Percentiles rank a stretch among this genome's conserved stretches.
Conservation (phyloP, 2,888 invertebrate genomes). For the Lepidochrysops patricia region DNA sequence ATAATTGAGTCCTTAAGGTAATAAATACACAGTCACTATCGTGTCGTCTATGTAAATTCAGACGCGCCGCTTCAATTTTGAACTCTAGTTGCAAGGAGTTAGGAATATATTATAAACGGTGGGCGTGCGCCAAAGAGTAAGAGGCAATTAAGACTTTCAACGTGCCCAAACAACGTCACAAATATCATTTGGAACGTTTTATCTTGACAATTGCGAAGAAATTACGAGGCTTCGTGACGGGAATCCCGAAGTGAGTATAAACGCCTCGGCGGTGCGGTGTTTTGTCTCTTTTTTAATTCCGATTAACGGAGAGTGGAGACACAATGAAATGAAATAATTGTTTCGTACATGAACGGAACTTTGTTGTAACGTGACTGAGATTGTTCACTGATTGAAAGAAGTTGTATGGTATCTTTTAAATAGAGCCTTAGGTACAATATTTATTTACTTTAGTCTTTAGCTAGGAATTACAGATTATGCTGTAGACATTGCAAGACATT, state of each 20-base stretch:
- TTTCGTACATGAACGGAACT: not conserved
- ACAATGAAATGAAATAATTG: not conserved
- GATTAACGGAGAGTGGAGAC: not conserved
- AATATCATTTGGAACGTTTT: constrained; percentile 16
- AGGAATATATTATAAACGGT: not conserved
- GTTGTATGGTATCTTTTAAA: not conserved
- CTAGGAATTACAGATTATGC: no score
- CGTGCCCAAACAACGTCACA: constrained; percentile 11
- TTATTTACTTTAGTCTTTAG: no score
- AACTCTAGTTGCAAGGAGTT: not conserved
- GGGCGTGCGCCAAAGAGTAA: constrained; percentile 3
- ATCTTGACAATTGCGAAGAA: constrained; percentile 17
- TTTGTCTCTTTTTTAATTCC: constrained; percentile 6
- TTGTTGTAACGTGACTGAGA: not conserved
- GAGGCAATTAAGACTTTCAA: constrained; percentile 14
- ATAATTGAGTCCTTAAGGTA: not conserved
- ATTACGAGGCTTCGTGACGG: constrained; percentile 15
- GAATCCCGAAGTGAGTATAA: constrained; percentile 5
- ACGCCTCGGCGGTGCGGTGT: not conserved
- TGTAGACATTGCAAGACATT: no score
- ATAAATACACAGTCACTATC: not conserved
- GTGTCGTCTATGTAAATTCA: not conserved
- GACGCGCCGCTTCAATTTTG: not conserved
- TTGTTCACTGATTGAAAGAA: not conserved
- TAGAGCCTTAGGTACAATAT: no score